Evolutionary conservation across 2,113 vertebrate genomes (phyloP), one percentile per base, ranked within the genome.

Genomic region (Calidris pugnax): DNA sequence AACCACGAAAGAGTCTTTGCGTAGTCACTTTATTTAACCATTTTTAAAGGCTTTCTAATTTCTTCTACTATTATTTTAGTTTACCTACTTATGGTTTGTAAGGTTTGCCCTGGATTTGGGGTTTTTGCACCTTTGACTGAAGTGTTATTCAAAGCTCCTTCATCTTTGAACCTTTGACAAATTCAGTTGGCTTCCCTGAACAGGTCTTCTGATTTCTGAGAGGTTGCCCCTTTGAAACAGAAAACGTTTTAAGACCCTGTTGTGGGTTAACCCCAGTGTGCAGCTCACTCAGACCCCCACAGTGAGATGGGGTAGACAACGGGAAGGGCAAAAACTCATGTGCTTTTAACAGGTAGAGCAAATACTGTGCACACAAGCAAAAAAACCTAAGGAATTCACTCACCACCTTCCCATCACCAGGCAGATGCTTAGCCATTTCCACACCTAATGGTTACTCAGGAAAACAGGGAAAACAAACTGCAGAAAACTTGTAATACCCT

Each of bases 361-460:
- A 69, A 55, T 0, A 5, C 43, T 23, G 14, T 1, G 1, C 2
- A 2, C 1, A 3, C 14, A 71, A 63, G 28, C 17, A 35, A 63
- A 48, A 12, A 21, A 18, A 69, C 47, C 7, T 4, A 76, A 32
- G 30, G 41, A 55, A 77, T 71, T 62, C 2, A 20, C 47, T 68
- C 33, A 5, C 22, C 27, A 6, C 10, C 12, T 75, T 27, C 60
- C 22, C 60, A 51, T 33, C 1, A 3, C 18, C 45, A 60, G 33
- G 45, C 53, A 76, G 39, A 13, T 21, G 13, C 19, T 60, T 7
- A 37, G 37, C 32, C 45, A 33, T 30, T 5, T 53, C 39, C 17
- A 60, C 0, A 0, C 9, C 1, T 30, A 55, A 30, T 0, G 0
- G 9, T 47, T 47, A 17, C 63, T 39, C 39, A 6, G 10, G 30